Conservation (phyloP, 2,113 vertebrate genomes). For the Podiceps cristatus region DNA sequence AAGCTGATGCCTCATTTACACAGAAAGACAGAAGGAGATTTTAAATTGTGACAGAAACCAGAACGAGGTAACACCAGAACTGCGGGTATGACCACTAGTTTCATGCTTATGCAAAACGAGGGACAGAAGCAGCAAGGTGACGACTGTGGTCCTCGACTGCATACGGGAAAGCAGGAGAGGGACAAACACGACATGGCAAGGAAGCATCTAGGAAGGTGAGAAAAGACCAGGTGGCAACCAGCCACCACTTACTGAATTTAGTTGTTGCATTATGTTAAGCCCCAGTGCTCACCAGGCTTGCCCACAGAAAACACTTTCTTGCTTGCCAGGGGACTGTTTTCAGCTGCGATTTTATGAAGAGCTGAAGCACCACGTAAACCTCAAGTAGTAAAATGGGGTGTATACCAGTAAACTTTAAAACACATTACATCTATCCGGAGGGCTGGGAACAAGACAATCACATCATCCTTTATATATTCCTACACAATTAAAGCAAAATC, state of each 20-base stretch:
- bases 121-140: background rate
- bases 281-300: too few relatives aligned
- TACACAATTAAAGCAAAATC: background rate
- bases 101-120: background rate
- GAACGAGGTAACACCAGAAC: background rate
- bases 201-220: background rate
- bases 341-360: background rate
- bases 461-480: background rate
- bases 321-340: background rate
- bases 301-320: background rate
- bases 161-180: background rate
- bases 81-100: background rate
- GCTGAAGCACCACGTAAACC: background rate
- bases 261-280: fast-evolving
- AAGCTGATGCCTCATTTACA: background rate
- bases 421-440: background rate
- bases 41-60: background rate
- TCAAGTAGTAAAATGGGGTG: background rate
- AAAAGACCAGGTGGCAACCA: background rate
- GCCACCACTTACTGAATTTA: background rate
- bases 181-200: background rate
- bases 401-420: background rate
- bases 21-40: background rate
- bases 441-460: background rate
- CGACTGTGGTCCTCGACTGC: fast-evolving